Base-by-base conservation (phyloP, 2,888 invertebrate species). In the Disparrhopalites patrizii region DNA sequence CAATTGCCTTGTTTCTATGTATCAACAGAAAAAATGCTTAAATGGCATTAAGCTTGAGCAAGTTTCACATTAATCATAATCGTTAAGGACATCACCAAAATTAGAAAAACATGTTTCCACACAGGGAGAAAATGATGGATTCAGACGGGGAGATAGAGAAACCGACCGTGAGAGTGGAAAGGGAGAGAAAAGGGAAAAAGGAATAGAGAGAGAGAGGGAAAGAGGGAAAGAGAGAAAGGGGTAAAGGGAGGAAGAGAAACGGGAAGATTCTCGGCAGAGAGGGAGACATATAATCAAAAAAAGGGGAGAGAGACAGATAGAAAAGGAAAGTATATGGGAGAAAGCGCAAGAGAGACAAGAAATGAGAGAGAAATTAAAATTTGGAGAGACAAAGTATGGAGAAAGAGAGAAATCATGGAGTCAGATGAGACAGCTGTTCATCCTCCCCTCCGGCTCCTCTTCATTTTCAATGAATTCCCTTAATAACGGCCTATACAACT, bases 381-480 rank as follows among this genome's bases (percentile, higher is more conserved):
- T 62, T 62, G 54, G 43, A 36, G 31, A 18, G 20, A 56, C 10
- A n/a, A 7, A 36, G 20, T n/a, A n/a, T n/a, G 23, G 43, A 43
- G 7, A 18, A 47, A 28, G 56, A 23, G 33, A 56, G 47, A 18
- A 25, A 57, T 55, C 20, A 25, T 31, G 36, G 25, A 23, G 40
- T n/a, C n/a, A n/a, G 43, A 58, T 43, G 58, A 47, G 58, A 58
- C 58, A 58, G 58, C 40, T 58, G 58, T 28, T 47, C n/a, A n/a
- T n/a, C n/a, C n/a, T n/a, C n/a, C n/a, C n/a, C n/a, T n/a, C n/a
- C n/a, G n/a, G n/a, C 47, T 47, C 47, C 47, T 47, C 47, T 20
- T 47, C 47, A 47, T 47, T 25, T 20, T 47, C 25, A 20, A 47
- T 23, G 47, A 47, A 47, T 47, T 47, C 47, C 25, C 47, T 47